Base-by-base conservation (phyloP, 2,113 vertebrate genomes). In the Crypturellus undulatus region DNA sequence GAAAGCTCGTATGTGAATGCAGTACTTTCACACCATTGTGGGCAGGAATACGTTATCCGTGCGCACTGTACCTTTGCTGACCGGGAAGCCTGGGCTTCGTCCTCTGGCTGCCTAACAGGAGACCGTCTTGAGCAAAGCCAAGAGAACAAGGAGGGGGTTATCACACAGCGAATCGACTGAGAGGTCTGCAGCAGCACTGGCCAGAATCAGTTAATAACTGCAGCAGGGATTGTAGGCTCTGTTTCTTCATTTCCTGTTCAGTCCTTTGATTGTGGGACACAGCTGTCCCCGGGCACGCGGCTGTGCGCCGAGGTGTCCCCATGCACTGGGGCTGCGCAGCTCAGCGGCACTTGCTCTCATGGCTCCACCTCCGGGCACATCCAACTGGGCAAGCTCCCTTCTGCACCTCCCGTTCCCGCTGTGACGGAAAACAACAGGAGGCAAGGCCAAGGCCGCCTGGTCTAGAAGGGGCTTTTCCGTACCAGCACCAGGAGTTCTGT, bases 331-430 rank as follows among this genome's bases (percentile, higher is more conserved):
- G 71, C n/a, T 7, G 56, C n/a, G 79, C 49, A 47, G 32, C 86
- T 95, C 95, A 96, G 84, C 22, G 5, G 91, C 67, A 94, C 92
- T 90, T 90, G 2, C 85, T 89, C 83, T 90, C 70, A 64, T 89
- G 51, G 89, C 76, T 68, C 63, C 63, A 68, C 88, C 90, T 86
- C 88, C 40, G 65, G 90, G 88, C 47, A 62, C 75, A 22, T 80
- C 72, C 21, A 58, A 76, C 83, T 82, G 91, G 90, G 69, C 82
- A 45, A 60, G 28, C 67, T 88, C 87, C 10, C 91, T 87, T 85
- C 79, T 38, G 60, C 64, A 7, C 56, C 24, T 24, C 78, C 92
- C 47, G 69, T 71, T 75, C 90, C 69, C 71, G 30, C 86, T 67
- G 71, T 78, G 67, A 51, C 92, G 43, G 65, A 3, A 59, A 79